Conservation (phyloP, 1,140 invertebrate species). For the Drosophila obscura region DNA sequence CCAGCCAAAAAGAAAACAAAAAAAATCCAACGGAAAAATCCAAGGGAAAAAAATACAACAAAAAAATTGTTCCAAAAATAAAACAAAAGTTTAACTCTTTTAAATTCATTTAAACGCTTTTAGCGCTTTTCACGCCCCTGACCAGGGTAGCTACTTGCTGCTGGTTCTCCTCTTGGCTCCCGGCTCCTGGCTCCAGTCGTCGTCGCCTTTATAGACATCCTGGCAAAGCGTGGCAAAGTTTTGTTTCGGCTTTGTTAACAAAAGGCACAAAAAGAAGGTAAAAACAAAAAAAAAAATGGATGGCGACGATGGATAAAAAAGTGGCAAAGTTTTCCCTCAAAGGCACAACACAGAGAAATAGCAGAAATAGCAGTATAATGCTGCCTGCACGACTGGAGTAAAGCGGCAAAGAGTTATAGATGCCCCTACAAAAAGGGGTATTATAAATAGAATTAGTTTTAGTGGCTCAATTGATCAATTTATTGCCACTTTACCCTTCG, state of each 20-base stretch:
- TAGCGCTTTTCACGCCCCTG: slow-evolving; percentile 69
- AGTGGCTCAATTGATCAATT: too few species aligned
- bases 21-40: not conserved
- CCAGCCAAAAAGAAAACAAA: not conserved
- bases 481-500: too few species aligned
- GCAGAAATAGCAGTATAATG: slow-evolving; percentile 19
- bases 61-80: slow-evolving; percentile 26
- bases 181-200: slow-evolving; percentile 16
- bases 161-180: slow-evolving; percentile 26
- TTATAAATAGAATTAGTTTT: too few species aligned
- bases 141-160: slow-evolving; percentile 18
- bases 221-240: slow-evolving; percentile 27
- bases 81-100: slow-evolving; percentile 69
- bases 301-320: slow-evolving; percentile 46
- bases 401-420: slow-evolving; percentile 2
- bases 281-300: slow-evolving; percentile 19
- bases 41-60: not conserved
- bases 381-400: not conserved
- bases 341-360: slow-evolving; percentile 19
- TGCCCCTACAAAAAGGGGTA: not conserved
- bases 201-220: slow-evolving; percentile 38
- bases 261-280: slow-evolving; percentile 4
- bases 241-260: slow-evolving; percentile 45
- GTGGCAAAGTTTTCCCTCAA: slow-evolving; percentile 56
- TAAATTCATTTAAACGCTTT: slow-evolving; percentile 79